A percentile compares a stretch with the other conserved stretches of the same genome.
Conservation (phyloP, 2,113 vertebrate species). For the Oceanodroma tethys region DNA sequence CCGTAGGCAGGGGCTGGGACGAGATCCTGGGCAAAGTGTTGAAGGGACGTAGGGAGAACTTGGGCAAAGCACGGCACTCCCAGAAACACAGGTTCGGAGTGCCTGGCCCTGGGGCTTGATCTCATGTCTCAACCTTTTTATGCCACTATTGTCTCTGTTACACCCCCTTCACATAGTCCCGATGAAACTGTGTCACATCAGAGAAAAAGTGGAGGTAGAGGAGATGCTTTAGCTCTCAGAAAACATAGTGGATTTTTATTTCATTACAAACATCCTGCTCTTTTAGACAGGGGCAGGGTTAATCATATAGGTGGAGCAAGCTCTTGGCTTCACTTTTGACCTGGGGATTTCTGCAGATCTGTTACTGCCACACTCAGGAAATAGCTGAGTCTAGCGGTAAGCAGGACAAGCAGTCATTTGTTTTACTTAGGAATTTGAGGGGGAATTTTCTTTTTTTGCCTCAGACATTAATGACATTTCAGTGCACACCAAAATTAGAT, state of each 20-base stretch:
- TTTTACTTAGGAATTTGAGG: neutral
- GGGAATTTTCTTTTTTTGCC: constrained; percentile 14
- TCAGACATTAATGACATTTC: neutral
- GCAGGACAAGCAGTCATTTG: neutral
- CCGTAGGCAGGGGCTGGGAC: neutral
- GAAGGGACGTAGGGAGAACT: neutral
- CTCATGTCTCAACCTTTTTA: neutral
- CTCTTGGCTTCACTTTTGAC: neutral
- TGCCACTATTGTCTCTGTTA: rapidly evolving
- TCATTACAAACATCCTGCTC: neutral
- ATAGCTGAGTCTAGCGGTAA: neutral
- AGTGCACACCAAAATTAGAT: neutral
- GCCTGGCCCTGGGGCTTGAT: neutral
- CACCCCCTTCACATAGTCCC: neutral
- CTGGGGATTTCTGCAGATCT: neutral
- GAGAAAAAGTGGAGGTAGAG: neutral
- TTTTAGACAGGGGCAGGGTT: neutral
- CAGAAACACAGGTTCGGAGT: neutral
- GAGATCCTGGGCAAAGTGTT: neutral
- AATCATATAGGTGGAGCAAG: neutral
- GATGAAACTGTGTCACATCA: neutral
- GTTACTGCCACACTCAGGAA: neutral
- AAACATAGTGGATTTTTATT: neutral
- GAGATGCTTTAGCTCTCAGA: neutral
- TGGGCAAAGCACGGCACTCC: neutral